A percentile compares a stretch with the other conserved stretches of the same genome.
These are phyloP conservation scores for Philotrypesis tridentata DNA, from an alignment of 1,140 invertebrate species.

Conservation along the genomic window DNA sequence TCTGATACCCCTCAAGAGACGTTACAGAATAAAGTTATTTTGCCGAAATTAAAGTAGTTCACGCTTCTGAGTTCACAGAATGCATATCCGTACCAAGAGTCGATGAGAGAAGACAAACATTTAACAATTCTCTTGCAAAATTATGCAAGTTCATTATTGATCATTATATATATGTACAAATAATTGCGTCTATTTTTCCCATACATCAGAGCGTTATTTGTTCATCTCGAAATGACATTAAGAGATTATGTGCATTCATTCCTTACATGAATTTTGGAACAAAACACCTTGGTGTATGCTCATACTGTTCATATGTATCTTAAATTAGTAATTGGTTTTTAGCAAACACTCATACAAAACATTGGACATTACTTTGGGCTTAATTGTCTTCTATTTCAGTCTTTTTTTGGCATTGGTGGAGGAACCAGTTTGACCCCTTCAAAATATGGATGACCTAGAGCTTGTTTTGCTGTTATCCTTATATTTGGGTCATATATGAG, in stretches of 20 bases:
- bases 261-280: neutral
- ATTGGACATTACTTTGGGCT: constrained; percentile 18
- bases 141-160: constrained; percentile 5
- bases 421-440: constrained; percentile 79
- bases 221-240: neutral
- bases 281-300: neutral
- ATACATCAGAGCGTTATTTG: neutral
- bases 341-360: neutral
- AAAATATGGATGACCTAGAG: constrained; percentile 86
- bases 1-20: constrained; percentile 5
- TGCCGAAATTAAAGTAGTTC: constrained; percentile 58
- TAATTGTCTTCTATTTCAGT: constrained; percentile 53
- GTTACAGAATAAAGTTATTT: constrained; percentile 52
- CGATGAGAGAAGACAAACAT: neutral
- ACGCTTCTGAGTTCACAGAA: neutral
- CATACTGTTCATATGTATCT: neutral
- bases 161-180: constrained; percentile 20
- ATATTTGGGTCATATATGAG: constrained; percentile 88
- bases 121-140: neutral
- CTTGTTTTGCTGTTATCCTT: constrained; percentile 85
- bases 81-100: neutral
- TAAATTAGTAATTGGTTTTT: neutral
- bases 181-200: neutral
- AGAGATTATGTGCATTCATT: neutral
- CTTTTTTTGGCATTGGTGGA: constrained; percentile 71